Evolutionary conservation across 2,888 invertebrate genomes (phyloP), one percentile per base, ranked within the genome.

Genomic region (Germaria angustata): DNA sequence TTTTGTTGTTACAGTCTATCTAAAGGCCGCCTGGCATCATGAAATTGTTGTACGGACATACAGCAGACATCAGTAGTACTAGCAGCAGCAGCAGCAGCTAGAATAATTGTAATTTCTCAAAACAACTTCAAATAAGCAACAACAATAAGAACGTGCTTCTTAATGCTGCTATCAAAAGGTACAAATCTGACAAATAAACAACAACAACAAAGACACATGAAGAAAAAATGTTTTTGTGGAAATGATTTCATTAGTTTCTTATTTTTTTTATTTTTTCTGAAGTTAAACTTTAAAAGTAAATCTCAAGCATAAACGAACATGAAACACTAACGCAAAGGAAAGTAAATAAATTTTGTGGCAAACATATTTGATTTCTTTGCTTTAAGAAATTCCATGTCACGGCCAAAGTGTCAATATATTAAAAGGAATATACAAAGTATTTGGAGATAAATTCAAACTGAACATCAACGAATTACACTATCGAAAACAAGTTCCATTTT

Each of bases 101-200:
- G 46, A 57, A 76, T 71, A 80, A 71, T 75, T 79, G 84, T 80
- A 78, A 80, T 84, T 84, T 81, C 76, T 79, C 73, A 82, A 84
- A 76, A 69, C 34, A 73, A 65, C 36, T 73, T 73, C 34, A 73
- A 80, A 73, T 80, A 59, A 61, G 73, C 68, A 80, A 73, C 59
- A 80, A 80, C 72, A 59, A 66, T 76, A 59, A 65, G 84, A 86
- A 85, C 84, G 85, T 86, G 85, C 83, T 75, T 82, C 66, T 66
- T 49, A 57, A 46, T 11, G 66, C 32, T 76, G 69, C 57, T 86
- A 86, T 86, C 86, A 80, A 80, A 76, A 80, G 36, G 68, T 63
- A 66, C 80, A 84, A 81, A 86, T 86, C 86, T 85, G 84, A 84
- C 84, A 83, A 83, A 80, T 65, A 80, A 57, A 73, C 11, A 73